Percentiles rank a stretch among this genome's conserved stretches.
phyloP scores from a whole-genome alignment of 2,888 invertebrate genomes.

The Endomychus coccineus region DNA sequence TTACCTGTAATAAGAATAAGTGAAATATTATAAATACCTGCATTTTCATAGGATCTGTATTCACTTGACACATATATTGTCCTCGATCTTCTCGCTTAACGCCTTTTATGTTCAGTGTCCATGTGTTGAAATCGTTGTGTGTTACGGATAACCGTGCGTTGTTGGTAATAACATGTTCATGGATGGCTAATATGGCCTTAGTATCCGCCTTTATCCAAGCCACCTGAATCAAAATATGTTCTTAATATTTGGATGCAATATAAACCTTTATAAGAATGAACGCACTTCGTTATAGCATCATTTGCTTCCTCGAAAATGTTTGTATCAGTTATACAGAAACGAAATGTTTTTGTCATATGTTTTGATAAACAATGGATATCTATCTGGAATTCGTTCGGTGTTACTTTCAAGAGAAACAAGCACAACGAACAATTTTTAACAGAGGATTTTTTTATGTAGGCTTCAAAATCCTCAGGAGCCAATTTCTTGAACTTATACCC shows the following conservation, averaged over 20 bases:
- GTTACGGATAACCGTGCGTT: slow-evolving; percentile 83
- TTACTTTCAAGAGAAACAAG: too few relatives aligned
- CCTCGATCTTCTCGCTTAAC: slow-evolving; percentile 83
- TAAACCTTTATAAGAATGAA: too few relatives aligned
- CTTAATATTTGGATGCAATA: slow-evolving; percentile 13
- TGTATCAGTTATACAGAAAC: too few relatives aligned
- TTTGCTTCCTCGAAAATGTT: too few relatives aligned
- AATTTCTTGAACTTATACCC: too few relatives aligned
- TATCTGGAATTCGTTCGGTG: too few relatives aligned
- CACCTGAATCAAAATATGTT: slow-evolving; percentile 54
- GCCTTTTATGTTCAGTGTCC: slow-evolving; percentile 82
- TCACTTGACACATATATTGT: slow-evolving; percentile 92
- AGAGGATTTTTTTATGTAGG: too few relatives aligned
- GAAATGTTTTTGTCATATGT: too few relatives aligned
- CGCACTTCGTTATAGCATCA: too few relatives aligned
- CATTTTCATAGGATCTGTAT: slow-evolving; percentile 91
- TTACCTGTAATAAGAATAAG: slow-evolving; percentile 1
- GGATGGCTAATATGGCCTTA: slow-evolving; percentile 86
- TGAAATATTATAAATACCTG: slow-evolving; percentile 54
- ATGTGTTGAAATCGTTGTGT: slow-evolving; percentile 88
- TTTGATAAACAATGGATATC: too few relatives aligned
- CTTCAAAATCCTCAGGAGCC: too few relatives aligned
- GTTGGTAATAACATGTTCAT: slow-evolving; percentile 90
- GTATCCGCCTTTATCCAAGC: slow-evolving; percentile 94
- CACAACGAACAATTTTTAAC: too few relatives aligned